Conservation (phyloP, 2,888 invertebrate species). For the Perdita meconis region DNA sequence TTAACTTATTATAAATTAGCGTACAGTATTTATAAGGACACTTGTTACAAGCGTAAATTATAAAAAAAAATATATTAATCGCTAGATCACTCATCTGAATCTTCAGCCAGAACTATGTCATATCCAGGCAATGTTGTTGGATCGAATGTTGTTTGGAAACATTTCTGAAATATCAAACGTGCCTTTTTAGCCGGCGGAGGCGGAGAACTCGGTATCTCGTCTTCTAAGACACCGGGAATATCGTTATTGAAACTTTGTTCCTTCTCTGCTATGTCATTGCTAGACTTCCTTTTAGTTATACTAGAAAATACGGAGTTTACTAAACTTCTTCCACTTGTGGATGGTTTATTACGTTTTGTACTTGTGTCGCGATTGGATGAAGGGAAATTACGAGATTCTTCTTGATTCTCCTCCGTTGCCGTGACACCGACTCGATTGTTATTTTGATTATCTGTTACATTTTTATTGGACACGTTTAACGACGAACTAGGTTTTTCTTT, state of each 20-base stretch:
- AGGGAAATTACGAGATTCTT: background rate
- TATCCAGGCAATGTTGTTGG: constrained; percentile 86
- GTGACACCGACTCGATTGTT: background rate
- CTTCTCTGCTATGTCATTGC: constrained; percentile 60
- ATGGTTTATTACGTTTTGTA: constrained; percentile 3
- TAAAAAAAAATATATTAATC: constrained; percentile 32
- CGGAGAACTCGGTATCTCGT: constrained; percentile 87
- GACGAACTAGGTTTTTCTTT: background rate
- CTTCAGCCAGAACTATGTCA: constrained; percentile 88
- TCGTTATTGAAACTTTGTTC: constrained; percentile 38
- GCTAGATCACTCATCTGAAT: constrained; percentile 87
- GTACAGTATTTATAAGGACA: background rate
- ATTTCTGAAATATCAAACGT: constrained; percentile 89
- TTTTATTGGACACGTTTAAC: background rate
- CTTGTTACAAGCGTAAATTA: background rate
- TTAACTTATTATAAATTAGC: background rate
- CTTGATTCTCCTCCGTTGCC: background rate
- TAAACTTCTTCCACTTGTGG: constrained; percentile 22
- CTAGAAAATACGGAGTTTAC: constrained; percentile 46
- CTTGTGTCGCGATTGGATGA: background rate
- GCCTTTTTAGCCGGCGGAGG: constrained; percentile 86
- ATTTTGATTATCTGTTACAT: background rate
- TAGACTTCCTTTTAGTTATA: constrained; percentile 53
- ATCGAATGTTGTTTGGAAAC: constrained; percentile 90
- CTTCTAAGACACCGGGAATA: constrained; percentile 74